Evolutionary conservation across 2,113 vertebrate genomes (phyloP).

Genomic region (Apistogramma diplotaenia): DNA sequence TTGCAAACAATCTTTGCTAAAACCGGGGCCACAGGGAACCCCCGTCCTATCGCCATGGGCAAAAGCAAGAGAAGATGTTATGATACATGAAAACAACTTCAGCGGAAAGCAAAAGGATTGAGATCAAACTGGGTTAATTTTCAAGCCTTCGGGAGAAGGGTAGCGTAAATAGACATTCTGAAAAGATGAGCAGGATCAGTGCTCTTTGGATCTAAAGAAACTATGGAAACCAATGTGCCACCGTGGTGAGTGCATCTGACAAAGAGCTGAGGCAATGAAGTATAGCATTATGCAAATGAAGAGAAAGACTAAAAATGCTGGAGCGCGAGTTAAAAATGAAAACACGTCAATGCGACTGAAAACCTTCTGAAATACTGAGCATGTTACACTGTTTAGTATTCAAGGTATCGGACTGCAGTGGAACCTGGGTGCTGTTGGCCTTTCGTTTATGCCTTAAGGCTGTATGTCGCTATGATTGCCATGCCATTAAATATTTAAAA

Average conservation of each 20-base stretch:
- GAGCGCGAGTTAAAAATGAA: constrained; percentile 1
- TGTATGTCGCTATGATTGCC: constrained; percentile 32
- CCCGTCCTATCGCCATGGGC: constrained; percentile 6
- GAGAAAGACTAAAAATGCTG: not conserved
- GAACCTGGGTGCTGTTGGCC: constrained; percentile 23
- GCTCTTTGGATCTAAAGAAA: constrained; percentile 14
- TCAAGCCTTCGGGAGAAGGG: not conserved
- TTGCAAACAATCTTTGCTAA: constrained; percentile 31
- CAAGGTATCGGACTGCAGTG: not conserved
- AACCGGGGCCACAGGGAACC: constrained; percentile 20
- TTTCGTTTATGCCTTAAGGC: constrained; percentile 46
- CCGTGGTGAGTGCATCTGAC: not conserved
- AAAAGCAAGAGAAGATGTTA: constrained; percentile 15
- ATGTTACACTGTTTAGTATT: constrained; percentile 26
- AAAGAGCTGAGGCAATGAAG: constrained; percentile 29
- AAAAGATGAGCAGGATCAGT: constrained; percentile 24
- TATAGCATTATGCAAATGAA: constrained; percentile 38
- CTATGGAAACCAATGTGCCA: constrained; percentile 10
- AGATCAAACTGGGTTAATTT: constrained; percentile 52
- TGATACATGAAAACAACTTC: constrained; percentile 30
- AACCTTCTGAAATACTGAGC: constrained; percentile 1
- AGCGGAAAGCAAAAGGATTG: constrained; percentile 2
- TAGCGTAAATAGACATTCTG: constrained; percentile 34
- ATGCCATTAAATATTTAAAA: constrained; percentile 37
- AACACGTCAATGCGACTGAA: not conserved